Percentiles rank a stretch among this genome's conserved stretches.
These are phyloP conservation scores for Cryptus armator DNA, from an alignment of 2,888 invertebrate genomes.

Conservation along the genomic window DNA sequence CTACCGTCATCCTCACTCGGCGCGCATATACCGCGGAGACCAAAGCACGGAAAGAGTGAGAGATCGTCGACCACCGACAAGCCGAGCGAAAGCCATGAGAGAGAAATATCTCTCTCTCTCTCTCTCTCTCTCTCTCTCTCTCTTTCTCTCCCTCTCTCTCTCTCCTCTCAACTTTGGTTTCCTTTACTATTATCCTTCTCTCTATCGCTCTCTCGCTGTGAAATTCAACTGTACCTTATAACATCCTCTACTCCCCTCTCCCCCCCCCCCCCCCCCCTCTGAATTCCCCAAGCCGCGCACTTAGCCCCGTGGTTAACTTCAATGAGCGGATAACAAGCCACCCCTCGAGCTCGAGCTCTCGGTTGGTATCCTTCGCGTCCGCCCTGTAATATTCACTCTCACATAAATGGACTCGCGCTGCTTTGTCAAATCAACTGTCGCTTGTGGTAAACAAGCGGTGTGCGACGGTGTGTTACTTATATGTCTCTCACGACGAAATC, in stretches of 20 bases:
- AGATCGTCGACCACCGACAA: constrained; percentile 45
- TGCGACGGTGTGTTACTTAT: not conserved
- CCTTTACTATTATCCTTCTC: constrained; percentile 48
- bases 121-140: not conserved
- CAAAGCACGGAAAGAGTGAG: constrained; percentile 6
- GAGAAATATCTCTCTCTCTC: too few relatives aligned
- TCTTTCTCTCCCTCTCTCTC: not conserved
- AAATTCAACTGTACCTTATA: constrained; percentile 47
- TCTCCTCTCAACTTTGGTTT: constrained; percentile 47
- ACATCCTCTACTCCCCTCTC: constrained; percentile 9
- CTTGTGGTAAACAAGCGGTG: constrained; percentile 77
- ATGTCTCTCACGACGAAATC: constrained; percentile 12
- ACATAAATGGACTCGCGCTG: constrained; percentile 83
- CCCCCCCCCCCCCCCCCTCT: constrained; percentile 14
- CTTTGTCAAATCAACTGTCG: constrained; percentile 85
- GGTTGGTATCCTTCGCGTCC: constrained; percentile 21
- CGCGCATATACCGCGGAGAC: not conserved
- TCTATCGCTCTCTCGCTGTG: constrained; percentile 51
- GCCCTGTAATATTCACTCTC: constrained; percentile 84
- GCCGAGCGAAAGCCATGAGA: constrained; percentile 47
- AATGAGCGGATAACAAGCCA: constrained; percentile 85
- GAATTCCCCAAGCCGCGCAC: constrained; percentile 75
- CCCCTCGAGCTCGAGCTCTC: constrained; percentile 77
- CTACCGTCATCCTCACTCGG: not conserved
- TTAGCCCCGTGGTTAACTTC: constrained; percentile 85